phyloP scores from a whole-genome alignment of 2,888 invertebrate species.

The Eumacrocentrus americanus region DNA sequence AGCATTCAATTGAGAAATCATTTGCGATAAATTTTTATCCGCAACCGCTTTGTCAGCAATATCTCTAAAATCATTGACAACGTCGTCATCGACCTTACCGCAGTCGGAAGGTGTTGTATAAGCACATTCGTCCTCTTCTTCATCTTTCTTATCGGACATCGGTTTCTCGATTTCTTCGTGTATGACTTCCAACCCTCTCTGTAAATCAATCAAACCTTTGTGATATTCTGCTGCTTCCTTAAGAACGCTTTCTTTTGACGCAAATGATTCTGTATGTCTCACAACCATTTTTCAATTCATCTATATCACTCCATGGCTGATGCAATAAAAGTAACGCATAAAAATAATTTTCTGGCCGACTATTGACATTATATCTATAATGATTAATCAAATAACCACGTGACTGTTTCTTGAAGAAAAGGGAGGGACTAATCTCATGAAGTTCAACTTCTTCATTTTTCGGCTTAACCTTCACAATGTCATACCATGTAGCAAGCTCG shows the following conservation, averaged over 20 bases:
- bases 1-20: slow-evolving; percentile 20
- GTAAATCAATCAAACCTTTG: slow-evolving; percentile 23
- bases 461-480: background rate
- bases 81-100: background rate
- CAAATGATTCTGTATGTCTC: slow-evolving; percentile 32
- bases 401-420: slow-evolving; percentile 36
- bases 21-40: background rate
- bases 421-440: slow-evolving; percentile 21
- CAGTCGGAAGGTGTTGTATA: background rate
- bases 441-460: slow-evolving; percentile 7
- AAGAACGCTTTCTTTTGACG: slow-evolving; percentile 23
- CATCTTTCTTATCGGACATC: background rate
- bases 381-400: slow-evolving; percentile 43
- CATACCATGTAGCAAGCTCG: slow-evolving; percentile 33
- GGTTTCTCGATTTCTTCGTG: background rate
- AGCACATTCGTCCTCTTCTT: background rate
- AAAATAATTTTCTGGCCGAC: slow-evolving; percentile 35
- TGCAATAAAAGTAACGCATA: slow-evolving; percentile 34
- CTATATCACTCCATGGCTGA: slow-evolving; percentile 34
- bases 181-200: background rate
- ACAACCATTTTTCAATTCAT: slow-evolving; percentile 29
- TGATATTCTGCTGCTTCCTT: slow-evolving; percentile 31
- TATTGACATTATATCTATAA: too few species aligned
- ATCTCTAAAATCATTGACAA: background rate
- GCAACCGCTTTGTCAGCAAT: background rate